Evolutionary conservation across 1,140 invertebrate genomes (phyloP).

Genomic region (Calephelis nemesis): DNA sequence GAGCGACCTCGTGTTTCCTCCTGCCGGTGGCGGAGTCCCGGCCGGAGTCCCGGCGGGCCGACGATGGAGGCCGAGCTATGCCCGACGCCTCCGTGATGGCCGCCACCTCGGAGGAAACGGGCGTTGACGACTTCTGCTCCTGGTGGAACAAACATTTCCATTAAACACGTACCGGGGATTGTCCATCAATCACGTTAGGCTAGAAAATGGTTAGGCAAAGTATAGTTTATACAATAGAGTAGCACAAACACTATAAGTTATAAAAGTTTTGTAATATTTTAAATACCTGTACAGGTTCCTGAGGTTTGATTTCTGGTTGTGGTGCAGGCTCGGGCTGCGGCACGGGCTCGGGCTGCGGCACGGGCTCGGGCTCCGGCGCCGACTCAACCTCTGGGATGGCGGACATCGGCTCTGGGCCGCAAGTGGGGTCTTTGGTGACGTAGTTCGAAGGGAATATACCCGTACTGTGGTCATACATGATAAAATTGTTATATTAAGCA

Average conservation of each 20-base stretch:
- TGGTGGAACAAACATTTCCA: conserved; percentile 22
- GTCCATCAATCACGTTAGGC: no score
- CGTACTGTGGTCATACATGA: conserved; percentile 64
- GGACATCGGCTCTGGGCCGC: conserved; percentile 42
- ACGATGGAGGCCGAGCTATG: conserved; percentile 42
- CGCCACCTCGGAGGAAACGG: conserved; percentile 67
- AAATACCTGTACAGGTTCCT: conserved; percentile 27
- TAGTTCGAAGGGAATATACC: conserved; percentile 99
- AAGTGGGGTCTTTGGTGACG: conserved; percentile 79
- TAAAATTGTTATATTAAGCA: background rate
- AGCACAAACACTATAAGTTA: no score
- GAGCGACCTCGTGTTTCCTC: conserved; percentile 64
- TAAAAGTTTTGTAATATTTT: no score
- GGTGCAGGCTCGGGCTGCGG: conserved; percentile 23
- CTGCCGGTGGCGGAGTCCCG: conserved; percentile 60
- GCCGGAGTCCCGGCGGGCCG: conserved; percentile 57
- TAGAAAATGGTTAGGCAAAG: no score
- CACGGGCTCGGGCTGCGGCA: conserved; percentile 29
- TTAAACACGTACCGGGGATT: no score
- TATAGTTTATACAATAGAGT: no score
- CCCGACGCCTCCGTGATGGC: conserved; percentile 45
- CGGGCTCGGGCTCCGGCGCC: conserved; percentile 32
- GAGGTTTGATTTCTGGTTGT: conserved; percentile 16
- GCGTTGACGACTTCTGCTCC: conserved; percentile 71
- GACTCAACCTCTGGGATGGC: conserved; percentile 61